phyloP scores from a whole-genome alignment of 2,113 vertebrate genomes.

The Orientallactaga bullata region DNA sequence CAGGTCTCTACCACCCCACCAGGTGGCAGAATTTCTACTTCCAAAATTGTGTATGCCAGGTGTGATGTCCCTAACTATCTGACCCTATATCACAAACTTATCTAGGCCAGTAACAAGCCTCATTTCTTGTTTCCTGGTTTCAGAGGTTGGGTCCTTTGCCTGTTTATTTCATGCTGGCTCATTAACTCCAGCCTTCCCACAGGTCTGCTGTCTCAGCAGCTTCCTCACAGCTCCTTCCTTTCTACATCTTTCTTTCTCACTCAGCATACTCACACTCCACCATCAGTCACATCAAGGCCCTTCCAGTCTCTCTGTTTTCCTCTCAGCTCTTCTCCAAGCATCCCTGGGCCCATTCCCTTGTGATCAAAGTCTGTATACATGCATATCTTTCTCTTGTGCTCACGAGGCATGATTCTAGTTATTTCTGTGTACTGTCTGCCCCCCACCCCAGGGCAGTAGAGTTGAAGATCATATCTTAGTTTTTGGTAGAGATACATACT shows the following conservation, averaged over 20 bases:
- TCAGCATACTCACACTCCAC: background rate
- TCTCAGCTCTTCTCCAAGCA: fast-evolving
- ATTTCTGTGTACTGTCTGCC: background rate
- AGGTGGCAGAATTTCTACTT: background rate
- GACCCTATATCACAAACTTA: background rate
- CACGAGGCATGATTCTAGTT: fast-evolving
- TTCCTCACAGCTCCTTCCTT: background rate
- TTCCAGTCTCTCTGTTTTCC: background rate
- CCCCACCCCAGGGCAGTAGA: background rate
- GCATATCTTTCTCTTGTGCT: background rate
- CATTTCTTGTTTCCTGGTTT: background rate
- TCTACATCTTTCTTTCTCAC: background rate
- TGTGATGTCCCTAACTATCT: background rate
- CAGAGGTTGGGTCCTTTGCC: no score
- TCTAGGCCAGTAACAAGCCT: no score
- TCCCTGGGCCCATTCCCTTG: background rate
- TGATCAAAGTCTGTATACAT: background rate
- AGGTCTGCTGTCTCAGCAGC: background rate
- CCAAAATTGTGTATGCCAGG: background rate
- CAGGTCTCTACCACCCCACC: background rate
- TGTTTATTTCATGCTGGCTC: background rate
- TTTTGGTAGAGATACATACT: background rate
- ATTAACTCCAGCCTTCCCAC: background rate
- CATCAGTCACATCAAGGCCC: fast-evolving
- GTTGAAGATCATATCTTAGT: background rate